Conservation (phyloP, 2,888 invertebrate genomes). For the Oscheius sp. region DNA sequence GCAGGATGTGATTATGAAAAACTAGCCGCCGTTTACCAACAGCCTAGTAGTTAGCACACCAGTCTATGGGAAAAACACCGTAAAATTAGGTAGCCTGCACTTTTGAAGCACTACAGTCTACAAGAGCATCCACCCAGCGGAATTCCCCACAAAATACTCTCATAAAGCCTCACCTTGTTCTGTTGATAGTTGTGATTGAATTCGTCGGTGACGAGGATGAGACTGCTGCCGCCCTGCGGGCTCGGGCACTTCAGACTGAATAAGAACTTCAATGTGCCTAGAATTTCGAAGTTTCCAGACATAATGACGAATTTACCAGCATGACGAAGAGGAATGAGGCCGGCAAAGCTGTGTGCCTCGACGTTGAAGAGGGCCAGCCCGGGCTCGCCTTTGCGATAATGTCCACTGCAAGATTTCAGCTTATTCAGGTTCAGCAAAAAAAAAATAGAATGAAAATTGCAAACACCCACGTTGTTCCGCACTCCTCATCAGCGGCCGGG, state of each 20-base stretch:
- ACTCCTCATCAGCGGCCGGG: constrained; percentile 1
- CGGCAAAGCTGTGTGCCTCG: not conserved
- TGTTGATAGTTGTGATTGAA: not conserved
- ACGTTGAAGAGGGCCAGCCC: not conserved
- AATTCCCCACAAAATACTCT: too few species aligned
- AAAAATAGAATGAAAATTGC: not conserved
- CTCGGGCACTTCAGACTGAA: constrained; percentile 19
- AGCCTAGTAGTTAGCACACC: too few species aligned
- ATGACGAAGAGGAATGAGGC: not conserved
- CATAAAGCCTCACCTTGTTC: not conserved
- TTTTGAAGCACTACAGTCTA: too few species aligned
- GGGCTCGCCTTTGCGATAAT: constrained; percentile 6
- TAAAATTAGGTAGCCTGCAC: too few species aligned
- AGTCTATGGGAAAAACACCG: too few species aligned
- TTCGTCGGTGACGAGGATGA: constrained; percentile 14
- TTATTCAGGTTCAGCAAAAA: not conserved
- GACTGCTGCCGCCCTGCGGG: not conserved
- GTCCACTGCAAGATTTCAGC: too few species aligned
- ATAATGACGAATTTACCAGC: not conserved
- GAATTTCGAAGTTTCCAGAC: not conserved
- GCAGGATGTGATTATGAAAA: too few species aligned
- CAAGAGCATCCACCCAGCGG: too few species aligned
- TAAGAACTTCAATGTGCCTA: constrained; percentile 11
- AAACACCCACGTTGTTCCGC: constrained; percentile 8
- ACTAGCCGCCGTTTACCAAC: too few species aligned